Evolutionary conservation across 2,888 invertebrate genomes (phyloP), one percentile per base, ranked within the genome.

Genomic region (Eristalinus sepulchralis): DNA sequence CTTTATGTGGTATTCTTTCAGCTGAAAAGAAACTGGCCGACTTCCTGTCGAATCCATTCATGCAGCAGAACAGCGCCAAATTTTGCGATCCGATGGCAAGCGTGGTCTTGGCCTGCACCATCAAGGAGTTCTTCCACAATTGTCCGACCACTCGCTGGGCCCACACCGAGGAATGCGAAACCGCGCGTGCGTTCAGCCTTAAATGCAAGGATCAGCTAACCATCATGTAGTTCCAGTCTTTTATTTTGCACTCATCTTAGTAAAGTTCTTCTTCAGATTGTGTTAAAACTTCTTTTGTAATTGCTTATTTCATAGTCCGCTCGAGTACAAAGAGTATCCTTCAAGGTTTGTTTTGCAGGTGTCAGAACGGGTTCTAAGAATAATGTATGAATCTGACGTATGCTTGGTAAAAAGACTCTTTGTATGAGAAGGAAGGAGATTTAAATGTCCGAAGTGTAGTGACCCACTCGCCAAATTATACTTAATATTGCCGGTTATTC

Each of bases 141-240:
- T 90, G 91, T 17, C 91, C 90, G 2, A 72, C 76, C 0, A 85
- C 62, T 57, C 91, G 91, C 20, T 90, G 91, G 91, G 67, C 90
- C 8, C 87, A 89, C 55, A 88, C 89, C 1, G 71, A 87, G 34
- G 90, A 90, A 55, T 91, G 91, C 36, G 78, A 88, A 33, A 83
- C 84, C 0, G 80, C 89, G 1, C 64, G 90, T 60, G 73, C 76
- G 8, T 89, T 89, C 34, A 90, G 90, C 76, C 83, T 86, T 33
- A 88, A 83, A 4, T 90, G 91, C 39, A 88, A 88, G 13, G 88
- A 91, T 59, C 88, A 88, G 3, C 62, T 90, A 11, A 89, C 90
- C 8, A 90, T 89, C 3, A 91, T 90, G 90, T 91, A 53, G 86
- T 62, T 59, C 17, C 85, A n/a, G 3, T 78, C 81, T 31, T 24